Percentiles rank a stretch among this genome's conserved stretches.
phyloP scores from a whole-genome alignment of 2,888 invertebrate species.

The Drosophila kokeensis region DNA sequence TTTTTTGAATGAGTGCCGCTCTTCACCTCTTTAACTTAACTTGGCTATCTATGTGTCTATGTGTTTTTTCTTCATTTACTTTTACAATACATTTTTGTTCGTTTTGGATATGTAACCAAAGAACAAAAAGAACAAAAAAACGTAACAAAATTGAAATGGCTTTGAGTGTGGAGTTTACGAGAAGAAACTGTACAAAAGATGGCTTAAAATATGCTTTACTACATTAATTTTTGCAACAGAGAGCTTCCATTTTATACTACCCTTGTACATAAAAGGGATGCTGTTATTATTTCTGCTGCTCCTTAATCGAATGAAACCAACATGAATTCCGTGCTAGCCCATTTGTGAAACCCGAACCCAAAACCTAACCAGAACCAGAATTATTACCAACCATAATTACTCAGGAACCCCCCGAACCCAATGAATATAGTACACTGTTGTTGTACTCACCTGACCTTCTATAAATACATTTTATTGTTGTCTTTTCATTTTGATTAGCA shows the following conservation, averaged over 20 bases:
- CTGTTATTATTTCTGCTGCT: constrained; percentile 73
- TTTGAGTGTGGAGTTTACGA: constrained; percentile 43
- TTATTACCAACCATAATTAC: background rate
- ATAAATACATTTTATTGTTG: constrained; percentile 13
- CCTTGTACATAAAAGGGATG: constrained; percentile 71
- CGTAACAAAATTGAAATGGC: constrained; percentile 30
- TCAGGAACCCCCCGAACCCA: background rate
- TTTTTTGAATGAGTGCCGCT: constrained; percentile 2
- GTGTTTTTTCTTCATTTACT: constrained; percentile 23
- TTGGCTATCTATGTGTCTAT: constrained; percentile 30
- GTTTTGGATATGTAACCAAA: constrained; percentile 31
- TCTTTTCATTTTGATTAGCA: constrained; percentile 37
- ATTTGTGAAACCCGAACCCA: constrained; percentile 21
- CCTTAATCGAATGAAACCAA: constrained; percentile 26
- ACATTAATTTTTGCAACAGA: constrained; percentile 82
- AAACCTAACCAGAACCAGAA: constrained; percentile 10
- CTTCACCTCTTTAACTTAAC: constrained; percentile 11
- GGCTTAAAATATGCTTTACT: constrained; percentile 85
- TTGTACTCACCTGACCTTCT: constrained; percentile 22
- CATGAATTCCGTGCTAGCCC: constrained; percentile 42
- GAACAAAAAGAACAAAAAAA: background rate
- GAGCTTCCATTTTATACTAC: constrained; percentile 79
- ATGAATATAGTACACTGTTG: constrained; percentile 1
- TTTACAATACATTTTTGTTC: constrained; percentile 29
- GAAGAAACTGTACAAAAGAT: constrained; percentile 82